These are phyloP conservation scores for Lasioglossum lativentre DNA, from an alignment of 2,888 invertebrate species.

Conservation along the genomic window DNA sequence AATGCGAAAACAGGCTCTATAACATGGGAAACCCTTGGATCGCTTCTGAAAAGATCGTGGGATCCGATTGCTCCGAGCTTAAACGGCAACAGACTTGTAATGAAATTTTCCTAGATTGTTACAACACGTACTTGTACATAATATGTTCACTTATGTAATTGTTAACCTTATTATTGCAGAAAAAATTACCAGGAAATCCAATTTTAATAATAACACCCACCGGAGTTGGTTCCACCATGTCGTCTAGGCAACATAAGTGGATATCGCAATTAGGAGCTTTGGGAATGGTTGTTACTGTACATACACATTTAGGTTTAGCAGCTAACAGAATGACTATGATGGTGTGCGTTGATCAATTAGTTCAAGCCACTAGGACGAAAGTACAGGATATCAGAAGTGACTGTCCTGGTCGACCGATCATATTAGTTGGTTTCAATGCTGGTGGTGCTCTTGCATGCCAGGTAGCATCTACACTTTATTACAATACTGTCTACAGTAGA, in stretches of 20 bases:
- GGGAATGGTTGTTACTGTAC: constrained; percentile 89
- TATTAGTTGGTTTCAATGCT: constrained; percentile 91
- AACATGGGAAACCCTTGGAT: constrained; percentile 88
- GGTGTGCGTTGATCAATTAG: constrained; percentile 88
- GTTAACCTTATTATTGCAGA: constrained; percentile 79
- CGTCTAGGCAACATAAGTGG: constrained; percentile 89
- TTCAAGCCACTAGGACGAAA: constrained; percentile 89
- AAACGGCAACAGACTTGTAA: constrained; percentile 88
- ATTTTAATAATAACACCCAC: constrained; percentile 88
- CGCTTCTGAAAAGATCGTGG: constrained; percentile 90
- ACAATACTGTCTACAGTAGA: neutral
- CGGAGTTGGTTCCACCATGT: constrained; percentile 83
- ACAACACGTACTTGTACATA: neutral
- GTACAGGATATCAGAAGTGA: constrained; percentile 89
- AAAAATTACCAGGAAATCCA: constrained; percentile 89
- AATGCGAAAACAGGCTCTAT: constrained; percentile 85
- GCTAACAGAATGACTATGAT: constrained; percentile 85
- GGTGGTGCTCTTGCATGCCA: constrained; percentile 92
- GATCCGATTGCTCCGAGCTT: constrained; percentile 89
- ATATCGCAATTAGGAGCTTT: constrained; percentile 88
- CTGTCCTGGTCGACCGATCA: constrained; percentile 89
- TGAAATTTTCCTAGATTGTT: constrained; percentile 59
- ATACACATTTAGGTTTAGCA: constrained; percentile 85
- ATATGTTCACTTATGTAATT: neutral
- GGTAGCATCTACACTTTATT: constrained; percentile 78